Evolutionary conservation across 2,888 invertebrate genomes (phyloP).

Genomic region (Diloba caeruleocephala): DNA sequence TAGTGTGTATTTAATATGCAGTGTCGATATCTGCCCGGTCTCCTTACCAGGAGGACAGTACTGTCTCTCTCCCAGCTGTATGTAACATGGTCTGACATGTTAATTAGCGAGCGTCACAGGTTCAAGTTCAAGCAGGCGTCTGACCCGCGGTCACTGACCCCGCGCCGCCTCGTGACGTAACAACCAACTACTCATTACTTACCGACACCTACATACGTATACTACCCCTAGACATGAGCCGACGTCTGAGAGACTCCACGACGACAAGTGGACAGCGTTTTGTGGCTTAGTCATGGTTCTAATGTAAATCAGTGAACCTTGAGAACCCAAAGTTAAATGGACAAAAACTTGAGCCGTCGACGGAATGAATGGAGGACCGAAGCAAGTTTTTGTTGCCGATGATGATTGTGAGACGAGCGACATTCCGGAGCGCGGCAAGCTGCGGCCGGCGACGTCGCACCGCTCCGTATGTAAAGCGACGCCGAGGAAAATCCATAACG

Average conservation of each 20-base stretch:
- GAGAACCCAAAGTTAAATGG: conserved; percentile 34
- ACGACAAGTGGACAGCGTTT: conserved; percentile 4
- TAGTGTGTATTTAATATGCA: background rate
- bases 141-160: conserved; percentile 64
- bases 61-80: background rate
- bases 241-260: conserved; percentile 9
- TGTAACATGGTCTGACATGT: conserved; percentile 42
- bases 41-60: background rate
- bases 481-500: conserved; percentile 86
- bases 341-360: conserved; percentile 52
- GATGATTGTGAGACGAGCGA: conserved; percentile 34
- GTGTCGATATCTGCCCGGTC: background rate
- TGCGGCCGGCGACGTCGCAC: conserved; percentile 23
- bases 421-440: conserved; percentile 32
- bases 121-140: conserved; percentile 68
- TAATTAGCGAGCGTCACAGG: conserved; percentile 60
- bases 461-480: conserved; percentile 81
- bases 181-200: conserved; percentile 46
- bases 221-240: conserved; percentile 3
- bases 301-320: conserved; percentile 51
- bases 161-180: conserved; percentile 58
- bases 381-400: conserved; percentile 45
- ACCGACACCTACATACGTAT: conserved; percentile 13
- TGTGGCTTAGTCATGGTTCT: conserved; percentile 23
- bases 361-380: conserved; percentile 54